Conservation (phyloP, 1,140 invertebrate species). For the Panulirus ornatus region DNA sequence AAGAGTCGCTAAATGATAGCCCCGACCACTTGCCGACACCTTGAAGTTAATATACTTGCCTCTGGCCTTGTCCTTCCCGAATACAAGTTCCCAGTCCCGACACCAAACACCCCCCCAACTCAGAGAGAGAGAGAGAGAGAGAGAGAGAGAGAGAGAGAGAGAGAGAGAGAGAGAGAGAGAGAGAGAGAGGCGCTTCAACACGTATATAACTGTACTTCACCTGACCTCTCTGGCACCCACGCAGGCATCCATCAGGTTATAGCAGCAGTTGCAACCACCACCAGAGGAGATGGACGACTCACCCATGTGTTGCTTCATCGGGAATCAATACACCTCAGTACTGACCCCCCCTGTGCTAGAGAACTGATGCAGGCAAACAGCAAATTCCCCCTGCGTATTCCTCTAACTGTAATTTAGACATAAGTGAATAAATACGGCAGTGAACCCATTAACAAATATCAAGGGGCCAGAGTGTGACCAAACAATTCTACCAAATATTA, state of each 20-base stretch:
- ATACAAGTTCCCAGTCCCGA: not conserved
- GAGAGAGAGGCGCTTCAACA: not conserved
- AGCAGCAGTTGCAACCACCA: no score
- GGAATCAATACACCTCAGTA: not conserved
- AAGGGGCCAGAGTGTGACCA: no score
- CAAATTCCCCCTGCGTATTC: no score
- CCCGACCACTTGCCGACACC: not conserved
- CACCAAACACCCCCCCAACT: constrained; percentile 1
- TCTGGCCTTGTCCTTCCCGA: not conserved
- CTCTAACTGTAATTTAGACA: no score
- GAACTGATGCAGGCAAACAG: not conserved
- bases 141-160: constrained; percentile 42
- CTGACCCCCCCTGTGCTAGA: not conserved
- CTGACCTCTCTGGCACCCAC: not conserved
- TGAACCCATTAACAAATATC: no score
- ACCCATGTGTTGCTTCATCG: not conserved
- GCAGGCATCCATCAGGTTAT: not conserved
- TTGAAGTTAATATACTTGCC: not conserved
- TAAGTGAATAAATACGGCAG: no score
- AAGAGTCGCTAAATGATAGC: no score
- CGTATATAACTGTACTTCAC: not conserved
- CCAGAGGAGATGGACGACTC: no score
- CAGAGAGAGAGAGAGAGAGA: constrained; percentile 34
- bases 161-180: constrained; percentile 42
- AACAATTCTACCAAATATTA: no score